A percentile compares a stretch with the other conserved stretches of the same genome.
Evolutionary conservation across 2,888 invertebrate genomes (phyloP).

Genomic region (Synanthedon formicaeformis): DNA sequence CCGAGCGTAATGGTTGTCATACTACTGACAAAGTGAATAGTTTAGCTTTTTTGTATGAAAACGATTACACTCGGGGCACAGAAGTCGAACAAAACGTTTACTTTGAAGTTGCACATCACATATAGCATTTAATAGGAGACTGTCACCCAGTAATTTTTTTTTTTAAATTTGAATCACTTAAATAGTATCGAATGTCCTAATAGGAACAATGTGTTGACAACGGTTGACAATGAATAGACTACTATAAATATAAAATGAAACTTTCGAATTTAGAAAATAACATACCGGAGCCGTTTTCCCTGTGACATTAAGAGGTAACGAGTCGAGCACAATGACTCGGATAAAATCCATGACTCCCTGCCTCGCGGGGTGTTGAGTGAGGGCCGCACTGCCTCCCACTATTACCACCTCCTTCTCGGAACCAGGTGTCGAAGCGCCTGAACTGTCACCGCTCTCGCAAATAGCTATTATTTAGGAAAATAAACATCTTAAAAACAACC

Average conservation of each 20-base stretch:
- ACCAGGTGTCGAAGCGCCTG: constrained; percentile 83
- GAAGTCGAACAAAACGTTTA: too few relatives aligned
- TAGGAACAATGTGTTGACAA: neutral
- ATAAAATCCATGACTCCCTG: constrained; percentile 96
- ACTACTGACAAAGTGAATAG: too few relatives aligned
- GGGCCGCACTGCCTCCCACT: constrained; percentile 48
- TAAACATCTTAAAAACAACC: too few relatives aligned
- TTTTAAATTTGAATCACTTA: too few relatives aligned
- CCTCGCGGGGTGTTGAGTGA: constrained; percentile 84
- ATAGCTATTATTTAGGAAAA: constrained; percentile 26
- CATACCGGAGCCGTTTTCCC: constrained; percentile 79
- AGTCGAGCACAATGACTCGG: constrained; percentile 93
- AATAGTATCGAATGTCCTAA: neutral
- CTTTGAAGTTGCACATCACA: too few relatives aligned
- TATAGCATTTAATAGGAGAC: too few relatives aligned
- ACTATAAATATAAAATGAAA: neutral
- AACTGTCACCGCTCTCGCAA: constrained; percentile 78
- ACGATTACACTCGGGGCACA: too few relatives aligned
- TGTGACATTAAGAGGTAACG: constrained; percentile 84
- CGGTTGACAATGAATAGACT: neutral
- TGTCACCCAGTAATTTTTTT: too few relatives aligned
- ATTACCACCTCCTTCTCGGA: constrained; percentile 69
- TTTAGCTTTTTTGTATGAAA: too few relatives aligned
- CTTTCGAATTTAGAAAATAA: neutral
- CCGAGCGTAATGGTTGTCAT: too few relatives aligned